Evolutionary conservation across 2,113 vertebrate species (phyloP).

Genomic region (Tragelaphus strepsiceros): DNA sequence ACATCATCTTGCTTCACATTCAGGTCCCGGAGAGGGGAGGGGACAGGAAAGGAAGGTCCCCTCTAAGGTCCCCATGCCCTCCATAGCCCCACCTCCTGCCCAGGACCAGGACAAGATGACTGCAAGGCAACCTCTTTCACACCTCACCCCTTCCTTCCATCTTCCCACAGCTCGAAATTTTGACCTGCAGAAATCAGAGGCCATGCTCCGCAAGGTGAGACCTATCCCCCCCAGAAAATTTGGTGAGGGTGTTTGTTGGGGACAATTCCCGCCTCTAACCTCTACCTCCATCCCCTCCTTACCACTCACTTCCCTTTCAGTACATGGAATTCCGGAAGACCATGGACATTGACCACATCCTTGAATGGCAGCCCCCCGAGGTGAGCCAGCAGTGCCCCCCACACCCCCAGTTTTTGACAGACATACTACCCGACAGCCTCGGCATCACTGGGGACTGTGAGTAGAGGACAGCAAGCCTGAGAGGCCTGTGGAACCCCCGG

Average conservation of each 20-base stretch:
- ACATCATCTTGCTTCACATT: not conserved
- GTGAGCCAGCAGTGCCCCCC: conserved; percentile 59
- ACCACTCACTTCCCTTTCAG: conserved; percentile 73
- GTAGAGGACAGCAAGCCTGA: not conserved
- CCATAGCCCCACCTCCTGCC: not conserved
- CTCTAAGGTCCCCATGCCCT: accelerated
- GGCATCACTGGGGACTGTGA: not conserved
- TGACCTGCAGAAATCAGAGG: conserved; percentile 91
- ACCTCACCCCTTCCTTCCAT: not conserved
- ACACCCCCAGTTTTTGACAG: not conserved
- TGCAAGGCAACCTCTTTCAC: not conserved
- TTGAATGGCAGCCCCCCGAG: conserved; percentile 91
- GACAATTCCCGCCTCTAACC: accelerated
- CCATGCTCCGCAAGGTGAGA: conserved; percentile 95
- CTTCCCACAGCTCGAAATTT: conserved; percentile 88
- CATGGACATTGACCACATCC: conserved; percentile 87
- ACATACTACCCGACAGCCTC: not conserved
- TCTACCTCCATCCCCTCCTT: not conserved
- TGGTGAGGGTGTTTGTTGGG: not conserved
- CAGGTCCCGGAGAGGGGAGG: not conserved
- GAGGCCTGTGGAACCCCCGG: not conserved
- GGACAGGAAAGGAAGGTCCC: not conserved
- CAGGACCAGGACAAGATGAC: not conserved
- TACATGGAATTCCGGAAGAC: conserved; percentile 90
- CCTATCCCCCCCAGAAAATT: not conserved